Evolutionary conservation across 1,140 invertebrate genomes (phyloP).

Genomic region (Brachionus rubens): DNA sequence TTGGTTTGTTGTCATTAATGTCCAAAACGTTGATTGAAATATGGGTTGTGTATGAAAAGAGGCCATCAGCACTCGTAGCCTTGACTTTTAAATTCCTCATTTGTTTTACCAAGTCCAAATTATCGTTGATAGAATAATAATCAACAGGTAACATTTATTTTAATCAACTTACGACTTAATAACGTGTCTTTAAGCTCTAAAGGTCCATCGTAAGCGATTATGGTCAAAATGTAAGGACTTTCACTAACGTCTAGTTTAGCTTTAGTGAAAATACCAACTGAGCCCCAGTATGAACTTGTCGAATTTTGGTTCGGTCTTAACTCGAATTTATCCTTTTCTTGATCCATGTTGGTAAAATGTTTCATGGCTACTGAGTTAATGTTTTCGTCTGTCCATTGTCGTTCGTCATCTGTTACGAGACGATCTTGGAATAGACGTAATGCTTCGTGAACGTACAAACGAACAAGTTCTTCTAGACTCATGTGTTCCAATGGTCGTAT

Average conservation of each 20-base stretch:
- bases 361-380: too few relatives aligned
- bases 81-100: slow-evolving; percentile 17
- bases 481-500: too few relatives aligned
- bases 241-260: neutral
- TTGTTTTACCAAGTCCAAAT: neutral
- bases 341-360: too few relatives aligned
- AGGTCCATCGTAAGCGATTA: slow-evolving; percentile 34
- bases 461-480: too few relatives aligned
- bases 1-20: slow-evolving; percentile 35
- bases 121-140: neutral
- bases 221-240: slow-evolving; percentile 31
- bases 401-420: too few relatives aligned
- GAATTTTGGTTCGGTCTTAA: slow-evolving; percentile 4
- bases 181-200: slow-evolving; percentile 1
- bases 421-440: too few relatives aligned
- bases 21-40: slow-evolving; percentile 19
- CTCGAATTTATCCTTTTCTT: slow-evolving; percentile 1
- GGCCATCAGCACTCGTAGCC: neutral
- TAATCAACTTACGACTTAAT: slow-evolving; percentile 7
- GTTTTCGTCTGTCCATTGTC: too few relatives aligned
- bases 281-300: slow-evolving; percentile 23
- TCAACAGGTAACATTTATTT: slow-evolving; percentile 28
- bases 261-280: slow-evolving; percentile 9
- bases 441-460: too few relatives aligned
- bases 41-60: slow-evolving; percentile 26